Conservation (phyloP, 2,888 invertebrate species). For the Oscheius sp. region DNA sequence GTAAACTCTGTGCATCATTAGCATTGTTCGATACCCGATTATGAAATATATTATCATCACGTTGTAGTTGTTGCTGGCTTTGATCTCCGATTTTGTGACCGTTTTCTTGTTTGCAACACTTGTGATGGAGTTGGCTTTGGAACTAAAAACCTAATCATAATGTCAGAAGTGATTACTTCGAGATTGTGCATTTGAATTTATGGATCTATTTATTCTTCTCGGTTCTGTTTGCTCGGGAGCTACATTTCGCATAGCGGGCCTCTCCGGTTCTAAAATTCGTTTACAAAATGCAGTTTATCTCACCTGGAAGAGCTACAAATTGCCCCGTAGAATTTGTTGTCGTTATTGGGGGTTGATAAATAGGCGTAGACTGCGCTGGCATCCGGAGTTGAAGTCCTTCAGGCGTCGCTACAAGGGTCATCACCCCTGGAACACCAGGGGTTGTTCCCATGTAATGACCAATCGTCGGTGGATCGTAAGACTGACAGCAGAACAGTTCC, state of each 20-base stretch:
- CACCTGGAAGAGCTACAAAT: neutral
- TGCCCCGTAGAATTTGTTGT: neutral
- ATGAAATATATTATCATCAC: constrained; percentile 6
- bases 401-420: constrained; percentile 62
- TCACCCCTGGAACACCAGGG: constrained; percentile 44
- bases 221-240: neutral
- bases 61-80: constrained; percentile 3
- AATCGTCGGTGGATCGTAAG: constrained; percentile 51
- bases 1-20: constrained; percentile 28
- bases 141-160: constrained; percentile 3
- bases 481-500: constrained; percentile 61
- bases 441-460: constrained; percentile 38
- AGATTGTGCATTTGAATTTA: neutral
- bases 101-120: constrained; percentile 4
- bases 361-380: constrained; percentile 5
- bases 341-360: neutral
- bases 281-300: neutral
- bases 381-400: constrained; percentile 54
- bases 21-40: constrained; percentile 26
- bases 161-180: neutral
- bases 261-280: neutral
- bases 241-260: too few species aligned
- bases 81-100: neutral
- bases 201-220: neutral
- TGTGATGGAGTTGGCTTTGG: constrained; percentile 13